Evolutionary conservation across 2,797 vertebrate species (phyloP).

Genomic region (Gadopsis marmoratus): DNA sequence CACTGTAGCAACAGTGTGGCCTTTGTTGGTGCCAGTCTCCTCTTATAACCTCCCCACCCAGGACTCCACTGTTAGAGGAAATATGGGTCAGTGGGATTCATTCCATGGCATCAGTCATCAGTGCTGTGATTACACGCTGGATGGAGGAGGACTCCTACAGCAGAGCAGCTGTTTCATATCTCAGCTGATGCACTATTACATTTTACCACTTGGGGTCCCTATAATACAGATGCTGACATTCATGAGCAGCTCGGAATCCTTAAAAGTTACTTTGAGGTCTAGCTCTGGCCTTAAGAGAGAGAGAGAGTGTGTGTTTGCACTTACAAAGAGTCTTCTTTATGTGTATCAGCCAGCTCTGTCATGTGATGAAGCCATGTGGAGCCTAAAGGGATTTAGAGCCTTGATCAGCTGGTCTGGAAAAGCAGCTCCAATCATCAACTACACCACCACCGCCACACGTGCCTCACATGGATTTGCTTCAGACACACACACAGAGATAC

Average conservation of each 20-base stretch:
- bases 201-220: slow-evolving; percentile 74
- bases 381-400: slow-evolving; percentile 55
- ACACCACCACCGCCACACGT: slow-evolving; percentile 15
- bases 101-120: slow-evolving; percentile 45
- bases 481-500: slow-evolving; percentile 18
- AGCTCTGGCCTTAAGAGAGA: slow-evolving; percentile 18
- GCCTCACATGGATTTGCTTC: slow-evolving; percentile 49
- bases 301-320: slow-evolving; percentile 28
- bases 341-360: slow-evolving; percentile 55
- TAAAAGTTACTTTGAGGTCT: slow-evolving; percentile 24
- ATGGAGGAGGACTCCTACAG: not conserved
- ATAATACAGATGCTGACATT: slow-evolving; percentile 27
- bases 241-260: not conserved
- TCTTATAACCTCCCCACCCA: slow-evolving; percentile 40
- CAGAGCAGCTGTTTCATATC: slow-evolving; percentile 51
- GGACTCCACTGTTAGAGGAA: slow-evolving; percentile 35
- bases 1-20: slow-evolving; percentile 56
- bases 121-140: slow-evolving; percentile 39
- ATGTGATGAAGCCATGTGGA: slow-evolving; percentile 79
- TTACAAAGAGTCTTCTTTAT: slow-evolving; percentile 77
- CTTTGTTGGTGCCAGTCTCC: slow-evolving; percentile 63
- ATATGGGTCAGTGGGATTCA: slow-evolving; percentile 74
- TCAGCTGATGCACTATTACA: slow-evolving; percentile 36
- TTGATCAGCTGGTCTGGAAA: slow-evolving; percentile 64
- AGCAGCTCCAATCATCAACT: slow-evolving; percentile 30